Percentiles rank a stretch among this genome's conserved stretches.
Evolutionary conservation across 2,888 invertebrate genomes (phyloP).

Genomic region (Drosophila nr. perissopoda): DNA sequence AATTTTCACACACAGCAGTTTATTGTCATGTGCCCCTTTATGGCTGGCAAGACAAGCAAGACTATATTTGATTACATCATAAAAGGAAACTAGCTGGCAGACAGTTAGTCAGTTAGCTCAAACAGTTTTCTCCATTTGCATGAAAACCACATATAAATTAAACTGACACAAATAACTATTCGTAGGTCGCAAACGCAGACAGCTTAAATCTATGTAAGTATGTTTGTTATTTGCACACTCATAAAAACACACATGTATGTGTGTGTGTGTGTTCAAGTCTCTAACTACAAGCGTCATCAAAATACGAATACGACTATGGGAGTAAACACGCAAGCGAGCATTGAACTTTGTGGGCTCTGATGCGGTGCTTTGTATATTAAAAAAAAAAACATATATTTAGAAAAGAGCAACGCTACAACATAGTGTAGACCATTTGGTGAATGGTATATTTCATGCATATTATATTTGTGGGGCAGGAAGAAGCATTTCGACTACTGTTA

Average conservation of each 20-base stretch:
- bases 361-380: slow-evolving; percentile 12
- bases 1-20: background rate
- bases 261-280: background rate
- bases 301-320: slow-evolving; percentile 8
- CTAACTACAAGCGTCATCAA: slow-evolving; percentile 12
- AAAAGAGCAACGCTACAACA: background rate
- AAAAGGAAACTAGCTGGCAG: slow-evolving; percentile 3
- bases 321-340: slow-evolving; percentile 26
- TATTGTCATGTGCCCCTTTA: background rate
- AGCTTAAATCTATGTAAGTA: slow-evolving; percentile 18
- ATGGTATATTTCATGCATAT: slow-evolving; percentile 4
- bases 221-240: slow-evolving; percentile 13
- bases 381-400: background rate
- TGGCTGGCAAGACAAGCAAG: background rate
- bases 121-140: slow-evolving; percentile 8
- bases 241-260: background rate
- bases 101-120: background rate
- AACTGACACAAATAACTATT: slow-evolving; percentile 30
- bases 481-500: slow-evolving; percentile 24
- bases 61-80: slow-evolving; percentile 2
- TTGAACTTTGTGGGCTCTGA: slow-evolving; percentile 30
- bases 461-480: slow-evolving; percentile 2
- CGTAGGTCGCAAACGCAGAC: slow-evolving; percentile 33
- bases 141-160: slow-evolving; percentile 7
- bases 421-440: slow-evolving; percentile 2